Conservation (phyloP, 2,113 vertebrate genomes). For the Cebidichthys violaceus region DNA sequence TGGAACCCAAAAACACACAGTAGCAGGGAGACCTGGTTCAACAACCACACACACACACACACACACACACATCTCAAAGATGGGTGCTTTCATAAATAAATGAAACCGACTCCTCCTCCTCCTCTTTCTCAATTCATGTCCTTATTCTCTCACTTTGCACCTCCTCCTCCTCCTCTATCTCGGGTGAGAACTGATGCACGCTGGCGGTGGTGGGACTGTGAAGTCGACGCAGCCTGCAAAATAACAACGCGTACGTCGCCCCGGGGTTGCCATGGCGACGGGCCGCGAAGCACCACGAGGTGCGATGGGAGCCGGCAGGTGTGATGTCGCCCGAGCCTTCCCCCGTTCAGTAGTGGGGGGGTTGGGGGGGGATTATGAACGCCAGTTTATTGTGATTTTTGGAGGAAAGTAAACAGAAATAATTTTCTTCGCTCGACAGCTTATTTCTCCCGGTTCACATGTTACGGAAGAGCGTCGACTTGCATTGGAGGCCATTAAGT, state of each 20-base stretch:
- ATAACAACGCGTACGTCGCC: slow-evolving; percentile 45
- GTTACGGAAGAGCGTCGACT: too few relatives aligned
- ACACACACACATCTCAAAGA: background rate
- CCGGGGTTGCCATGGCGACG: slow-evolving; percentile 57
- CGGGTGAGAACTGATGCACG: slow-evolving; percentile 43
- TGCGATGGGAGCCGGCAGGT: slow-evolving; percentile 46
- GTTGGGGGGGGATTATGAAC: background rate
- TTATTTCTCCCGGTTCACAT: too few relatives aligned
- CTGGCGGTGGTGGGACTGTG: slow-evolving; percentile 47
- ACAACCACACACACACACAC: background rate
- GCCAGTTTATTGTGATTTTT: background rate
- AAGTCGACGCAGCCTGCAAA: slow-evolving; percentile 62
- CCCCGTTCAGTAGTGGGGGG: background rate
- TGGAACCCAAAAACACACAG: background rate
- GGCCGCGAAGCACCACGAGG: slow-evolving; percentile 43
- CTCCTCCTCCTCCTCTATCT: slow-evolving; percentile 33
- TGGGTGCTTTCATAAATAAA: background rate
- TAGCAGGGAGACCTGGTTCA: background rate
- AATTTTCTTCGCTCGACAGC: too few relatives aligned
- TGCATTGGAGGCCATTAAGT: too few relatives aligned
- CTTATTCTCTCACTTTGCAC: slow-evolving; percentile 20
- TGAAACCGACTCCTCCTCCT: background rate
- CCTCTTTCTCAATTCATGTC: background rate
- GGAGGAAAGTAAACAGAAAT: background rate
- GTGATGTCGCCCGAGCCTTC: slow-evolving; percentile 22